Base-by-base conservation (phyloP, 2,797 vertebrate genomes). In the Anabacerthia variegaticeps region DNA sequence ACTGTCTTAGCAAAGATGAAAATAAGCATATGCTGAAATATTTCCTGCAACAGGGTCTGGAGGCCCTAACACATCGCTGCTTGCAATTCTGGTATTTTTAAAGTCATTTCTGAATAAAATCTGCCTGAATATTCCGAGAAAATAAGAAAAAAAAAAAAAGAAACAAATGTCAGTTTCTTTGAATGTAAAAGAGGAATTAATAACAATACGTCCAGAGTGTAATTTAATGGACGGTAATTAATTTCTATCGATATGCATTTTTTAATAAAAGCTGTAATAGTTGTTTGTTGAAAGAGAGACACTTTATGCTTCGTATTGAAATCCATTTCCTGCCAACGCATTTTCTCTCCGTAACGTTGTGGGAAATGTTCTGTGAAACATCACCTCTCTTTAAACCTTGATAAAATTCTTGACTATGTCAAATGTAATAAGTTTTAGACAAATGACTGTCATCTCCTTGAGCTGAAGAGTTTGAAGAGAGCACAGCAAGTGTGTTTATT, bases 201-300 rank as follows among this genome's bases (percentile, higher is more conserved):
- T 48, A 94, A 66, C 27, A 93, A 36, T 44, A 87, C 14, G 8
- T 26, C 16, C 68, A 72, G 77, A 81, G 32, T 44, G 37, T 78
- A 92, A 95, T 95, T 94, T 96, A 95, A 80, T 90, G 51, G 56
- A 54, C 19, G 91, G 12, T 94, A 95, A 91, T 94, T 96, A 92
- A 75, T 90, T 89, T 92, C 90, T 80, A 41, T 93, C 93, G 90
- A 66, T 68, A 80, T 27, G 30, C 27, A 79, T 61, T 95, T 73
- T 71, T 96, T 83, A 74, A 83, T 83, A 71, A 95, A 95, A 92
- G 14, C 73, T 85, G 44, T 62, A 81, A 79, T 39, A 88, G 36
- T 85, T 93, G 63, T 95, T 93, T 95, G 66, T 78, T 75, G 85
- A 93, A 94, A 93, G 61, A 83, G 69, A 93, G 73, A 63, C 69